Evolutionary conservation across 2,888 invertebrate genomes (phyloP), one percentile per base, ranked within the genome.

Genomic region (Cosmorhoe ocellata): DNA sequence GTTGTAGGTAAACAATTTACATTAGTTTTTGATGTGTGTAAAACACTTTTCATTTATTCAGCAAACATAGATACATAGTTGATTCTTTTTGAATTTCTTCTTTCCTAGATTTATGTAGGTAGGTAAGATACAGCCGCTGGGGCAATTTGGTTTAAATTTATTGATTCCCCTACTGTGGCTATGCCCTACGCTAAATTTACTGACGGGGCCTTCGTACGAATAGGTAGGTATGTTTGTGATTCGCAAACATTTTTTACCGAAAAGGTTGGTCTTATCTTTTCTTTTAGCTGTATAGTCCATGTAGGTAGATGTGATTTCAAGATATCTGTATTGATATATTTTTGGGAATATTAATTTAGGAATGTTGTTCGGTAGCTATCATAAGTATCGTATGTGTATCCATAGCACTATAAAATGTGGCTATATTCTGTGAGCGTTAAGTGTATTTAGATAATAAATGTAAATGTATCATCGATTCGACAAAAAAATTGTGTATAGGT

Each of bases 61-160:
- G 58, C 52, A 52, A 56, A 61, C n/a, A 61, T 50, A 56, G 54
- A 18, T n/a, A 10, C 58, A 56, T 53, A 55, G n/a, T 58, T 58
- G 62, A 54, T 55, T 59, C 56, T 48, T 58, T 58, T 57, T 58
- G 50, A 52, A 56, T 56, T 62, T 59, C 60, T 56, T 59, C 63
- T 64, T 64, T 57, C 57, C 57, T 61, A 59, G 61, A 64, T 66
- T 66, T 66, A 64, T 65, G 64, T 62, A 58, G 56, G 64, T 62
- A 58, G 56, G 63, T 61, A 56, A 63, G 64, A 61, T 63, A 62
- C 59, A 63, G 57, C 61, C 60, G 64, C 63, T 64, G 58, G 49
- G 57, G 64, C 64, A 64, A 72, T 64, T 54, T 62, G 58, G 60
- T 69, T 66, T 62, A 64, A 71, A 72, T 70, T 72, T 72, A 69